Evolutionary conservation across 2,797 vertebrate species (phyloP).

Genomic region (Chiroxiphia lanceolata): DNA sequence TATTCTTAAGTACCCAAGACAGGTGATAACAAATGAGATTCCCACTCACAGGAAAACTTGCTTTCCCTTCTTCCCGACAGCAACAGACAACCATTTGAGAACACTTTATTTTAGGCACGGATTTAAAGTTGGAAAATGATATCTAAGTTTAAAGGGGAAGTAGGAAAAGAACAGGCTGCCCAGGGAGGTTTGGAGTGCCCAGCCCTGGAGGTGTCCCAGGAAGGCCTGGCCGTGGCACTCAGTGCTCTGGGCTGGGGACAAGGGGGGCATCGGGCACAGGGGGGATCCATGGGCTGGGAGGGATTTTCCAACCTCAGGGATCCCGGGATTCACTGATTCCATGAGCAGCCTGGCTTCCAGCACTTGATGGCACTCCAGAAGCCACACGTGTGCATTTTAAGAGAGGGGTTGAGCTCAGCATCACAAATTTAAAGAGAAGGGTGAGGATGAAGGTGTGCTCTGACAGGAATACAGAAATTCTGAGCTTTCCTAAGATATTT

Average conservation of each 20-base stretch:
- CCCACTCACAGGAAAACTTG: background rate
- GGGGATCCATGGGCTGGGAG: background rate
- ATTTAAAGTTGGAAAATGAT: background rate
- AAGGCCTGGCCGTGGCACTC: background rate
- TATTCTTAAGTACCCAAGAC: background rate
- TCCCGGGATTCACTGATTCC: background rate
- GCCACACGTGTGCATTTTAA: too few species aligned
- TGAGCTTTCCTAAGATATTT: too few species aligned
- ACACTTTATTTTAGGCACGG: background rate
- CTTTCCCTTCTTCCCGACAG: background rate
- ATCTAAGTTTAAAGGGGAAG: background rate
- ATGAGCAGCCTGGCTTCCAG: too few species aligned
- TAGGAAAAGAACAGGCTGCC: background rate
- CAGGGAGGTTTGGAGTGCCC: background rate
- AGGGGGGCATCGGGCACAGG: background rate
- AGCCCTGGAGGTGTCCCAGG: background rate
- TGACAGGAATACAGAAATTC: too few species aligned
- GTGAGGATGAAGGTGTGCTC: too few species aligned
- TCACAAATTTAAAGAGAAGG: too few species aligned
- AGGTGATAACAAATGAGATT: background rate
- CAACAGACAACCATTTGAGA: background rate
- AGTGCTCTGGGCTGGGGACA: background rate
- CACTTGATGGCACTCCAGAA: too few species aligned
- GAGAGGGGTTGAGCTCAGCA: too few species aligned
- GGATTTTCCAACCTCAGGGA: background rate